These are phyloP conservation scores for Ancistrus triradiatus DNA, from an alignment of 2,113 vertebrate species.

Conservation along the genomic window DNA sequence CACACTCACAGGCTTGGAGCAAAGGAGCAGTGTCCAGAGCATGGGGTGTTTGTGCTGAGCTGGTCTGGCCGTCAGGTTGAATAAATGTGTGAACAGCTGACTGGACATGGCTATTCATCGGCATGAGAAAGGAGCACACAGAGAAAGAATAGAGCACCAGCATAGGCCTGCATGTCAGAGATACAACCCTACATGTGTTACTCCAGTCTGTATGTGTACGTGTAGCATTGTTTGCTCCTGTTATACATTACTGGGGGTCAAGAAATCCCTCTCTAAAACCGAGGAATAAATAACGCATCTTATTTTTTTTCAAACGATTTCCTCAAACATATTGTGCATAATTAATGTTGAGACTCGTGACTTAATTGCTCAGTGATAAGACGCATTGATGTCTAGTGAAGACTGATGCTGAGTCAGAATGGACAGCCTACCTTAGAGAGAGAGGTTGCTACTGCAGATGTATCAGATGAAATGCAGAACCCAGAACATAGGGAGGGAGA, in stretches of 20 bases:
- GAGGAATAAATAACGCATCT: no score
- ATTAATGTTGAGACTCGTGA: constrained; percentile 31
- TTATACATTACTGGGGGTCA: no score
- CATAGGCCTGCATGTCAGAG: constrained; percentile 65
- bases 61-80: constrained; percentile 73
- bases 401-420: constrained; percentile 26
- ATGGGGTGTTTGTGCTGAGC: constrained; percentile 77
- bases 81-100: constrained; percentile 75
- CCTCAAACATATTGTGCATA: constrained; percentile 20
- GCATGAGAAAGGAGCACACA: constrained; percentile 68
- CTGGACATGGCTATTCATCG: constrained; percentile 75
- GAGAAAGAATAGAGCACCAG: constrained; percentile 60
- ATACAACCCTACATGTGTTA: constrained; percentile 52
- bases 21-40: constrained; percentile 65
- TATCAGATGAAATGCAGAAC: constrained; percentile 33
- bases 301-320: constrained; percentile 7
- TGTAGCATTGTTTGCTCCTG: not conserved
- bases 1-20: constrained; percentile 47
- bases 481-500: constrained; percentile 22
- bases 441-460: constrained; percentile 20
- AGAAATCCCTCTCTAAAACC: no score
- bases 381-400: constrained; percentile 1
- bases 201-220: constrained; percentile 6
- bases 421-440: constrained; percentile 5
- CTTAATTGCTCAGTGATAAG: constrained; percentile 20